Base-by-base conservation (phyloP, 2,888 invertebrate species). In the Balanococcus diminutus region DNA sequence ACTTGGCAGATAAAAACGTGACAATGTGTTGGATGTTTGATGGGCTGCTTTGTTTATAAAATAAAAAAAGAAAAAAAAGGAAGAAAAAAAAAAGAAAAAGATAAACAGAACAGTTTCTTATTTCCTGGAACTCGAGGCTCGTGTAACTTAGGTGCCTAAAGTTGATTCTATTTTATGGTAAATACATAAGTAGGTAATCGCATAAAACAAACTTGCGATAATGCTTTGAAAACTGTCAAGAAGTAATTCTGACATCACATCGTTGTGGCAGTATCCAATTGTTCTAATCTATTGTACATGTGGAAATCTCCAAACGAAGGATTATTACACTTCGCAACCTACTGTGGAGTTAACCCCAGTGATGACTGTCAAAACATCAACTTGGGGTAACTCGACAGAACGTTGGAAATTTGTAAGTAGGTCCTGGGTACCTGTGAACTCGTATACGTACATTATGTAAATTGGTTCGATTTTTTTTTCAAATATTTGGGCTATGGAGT, bases 341-440 rank as follows among this genome's bases (percentile, higher is more conserved):
- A 32, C 32, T 79, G 75, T 32, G 36, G 36, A 79, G 75, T 79
- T 28, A 8, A 36, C 25, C 75, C 75, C 75, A 79, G 75, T 79
- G 75, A 79, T 36, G 75, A 79, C 5, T 19, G 28, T 36, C 11
- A 22, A 32, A 32, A 19, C 75, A 79, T 79, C 75, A 79, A 36
- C 75, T 79, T n/a, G 9, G 36, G 19, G 14, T 36, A 79, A 79
- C 75, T 79, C 75, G 75, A 79, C 75, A 79, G 22, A 79, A 79
- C 16, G 19, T 32, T 36, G 75, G 36, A 79, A 5, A 36, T 19
- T 19, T 72, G 28, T 6, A 28, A 19, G 5, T 19, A n/a, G 14
- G 14, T 36, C n/a, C n/a, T n/a, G n/a, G n/a, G n/a, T n/a, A n/a
- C n/a, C n/a, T n/a, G n/a, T n/a, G n/a, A n/a, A n/a, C n/a, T n/a